These are phyloP conservation scores for Eueides isabella DNA, from an alignment of 1,140 invertebrate species.

Conservation along the genomic window DNA sequence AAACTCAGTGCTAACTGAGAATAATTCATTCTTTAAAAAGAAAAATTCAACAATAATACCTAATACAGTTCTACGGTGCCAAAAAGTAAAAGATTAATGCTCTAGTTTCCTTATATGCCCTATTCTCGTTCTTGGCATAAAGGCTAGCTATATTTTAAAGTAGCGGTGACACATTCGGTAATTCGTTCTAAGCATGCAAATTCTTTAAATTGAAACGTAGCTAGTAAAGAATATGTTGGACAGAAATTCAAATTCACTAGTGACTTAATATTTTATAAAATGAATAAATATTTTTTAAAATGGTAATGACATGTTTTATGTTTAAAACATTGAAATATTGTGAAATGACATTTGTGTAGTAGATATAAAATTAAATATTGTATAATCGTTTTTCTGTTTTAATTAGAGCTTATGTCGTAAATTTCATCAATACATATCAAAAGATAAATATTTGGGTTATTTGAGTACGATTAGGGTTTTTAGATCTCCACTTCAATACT, in stretches of 20 bases:
- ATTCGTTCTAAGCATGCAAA: constrained; percentile 13
- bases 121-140: constrained; percentile 39
- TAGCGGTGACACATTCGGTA: constrained; percentile 26
- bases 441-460: too few relatives aligned
- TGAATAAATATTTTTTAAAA: too few relatives aligned
- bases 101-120: constrained; percentile 25
- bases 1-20: not conserved
- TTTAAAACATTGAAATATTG: too few relatives aligned
- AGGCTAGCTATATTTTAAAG: constrained; percentile 36
- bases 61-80: constrained; percentile 27
- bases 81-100: constrained; percentile 36
- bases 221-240: constrained; percentile 1
- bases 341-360: too few relatives aligned
- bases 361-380: too few relatives aligned
- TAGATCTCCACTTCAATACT: too few relatives aligned
- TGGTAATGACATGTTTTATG: too few relatives aligned
- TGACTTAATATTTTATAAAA: not conserved
- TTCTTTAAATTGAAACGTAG: constrained; percentile 17
- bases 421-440: too few relatives aligned
- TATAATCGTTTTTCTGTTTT: too few relatives aligned
- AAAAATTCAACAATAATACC: constrained; percentile 21
- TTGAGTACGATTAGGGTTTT: too few relatives aligned
- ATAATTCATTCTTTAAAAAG: not conserved
- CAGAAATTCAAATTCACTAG: not conserved
- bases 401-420: too few relatives aligned